These are phyloP conservation scores for Tiaroga cobitis DNA, from an alignment of 2,797 vertebrate genomes.

Conservation along the genomic window DNA sequence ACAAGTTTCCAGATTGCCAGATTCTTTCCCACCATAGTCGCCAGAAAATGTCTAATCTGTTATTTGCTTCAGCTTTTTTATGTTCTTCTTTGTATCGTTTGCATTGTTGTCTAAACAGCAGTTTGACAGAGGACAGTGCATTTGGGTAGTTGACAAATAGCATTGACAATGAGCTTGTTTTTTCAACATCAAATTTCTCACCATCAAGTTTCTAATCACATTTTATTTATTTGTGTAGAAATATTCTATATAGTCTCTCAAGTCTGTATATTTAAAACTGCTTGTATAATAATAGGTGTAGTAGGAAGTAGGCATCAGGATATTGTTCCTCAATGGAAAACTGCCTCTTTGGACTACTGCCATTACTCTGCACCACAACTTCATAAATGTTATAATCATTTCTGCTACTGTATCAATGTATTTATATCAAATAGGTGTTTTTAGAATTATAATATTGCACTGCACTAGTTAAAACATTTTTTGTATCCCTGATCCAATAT, in stretches of 20 bases:
- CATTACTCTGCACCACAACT: background rate
- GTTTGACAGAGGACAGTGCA: background rate
- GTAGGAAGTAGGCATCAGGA: background rate
- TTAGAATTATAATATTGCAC: background rate
- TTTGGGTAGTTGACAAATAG: conserved; percentile 6
- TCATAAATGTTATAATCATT: background rate
- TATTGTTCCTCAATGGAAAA: conserved; percentile 5
- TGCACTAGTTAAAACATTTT: background rate
- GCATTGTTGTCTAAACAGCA: conserved; percentile 13
- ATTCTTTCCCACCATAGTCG: background rate
- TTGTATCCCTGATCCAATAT: background rate
- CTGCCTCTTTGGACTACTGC: background rate
- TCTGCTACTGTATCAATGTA: background rate
- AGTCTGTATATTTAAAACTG: background rate
- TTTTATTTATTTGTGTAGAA: background rate
- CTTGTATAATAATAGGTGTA: background rate
- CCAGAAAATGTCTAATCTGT: conserved; percentile 4
- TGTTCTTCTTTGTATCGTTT: background rate
- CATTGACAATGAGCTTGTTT: background rate
- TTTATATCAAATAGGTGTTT: background rate
- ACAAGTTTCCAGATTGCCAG: background rate
- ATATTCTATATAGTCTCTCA: background rate
- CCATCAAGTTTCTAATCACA: background rate
- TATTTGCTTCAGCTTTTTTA: conserved; percentile 5
- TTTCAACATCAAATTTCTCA: background rate